Conservation (phyloP, 2,888 invertebrate genomes). For the Schrankia costaestrigalis region DNA sequence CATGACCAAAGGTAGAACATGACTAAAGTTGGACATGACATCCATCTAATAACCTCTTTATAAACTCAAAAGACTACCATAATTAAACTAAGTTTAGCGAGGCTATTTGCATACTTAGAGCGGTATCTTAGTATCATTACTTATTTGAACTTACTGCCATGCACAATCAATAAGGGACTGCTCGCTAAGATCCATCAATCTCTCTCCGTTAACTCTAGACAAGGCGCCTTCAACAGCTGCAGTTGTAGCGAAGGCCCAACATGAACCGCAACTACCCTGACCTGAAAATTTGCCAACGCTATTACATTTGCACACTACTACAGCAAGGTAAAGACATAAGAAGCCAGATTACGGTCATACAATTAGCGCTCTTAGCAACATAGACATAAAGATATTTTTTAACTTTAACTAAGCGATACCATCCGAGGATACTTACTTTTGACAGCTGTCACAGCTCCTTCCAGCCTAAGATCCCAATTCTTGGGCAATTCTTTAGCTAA, state of each 20-base stretch:
- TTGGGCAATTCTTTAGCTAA: conserved; percentile 35
- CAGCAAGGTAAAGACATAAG: too few relatives aligned
- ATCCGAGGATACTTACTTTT: conserved; percentile 46
- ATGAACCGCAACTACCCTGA: conserved; percentile 49
- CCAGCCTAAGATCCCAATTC: conserved; percentile 39
- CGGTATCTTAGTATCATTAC: too few relatives aligned
- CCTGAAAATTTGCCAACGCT: too few relatives aligned
- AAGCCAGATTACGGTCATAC: too few relatives aligned
- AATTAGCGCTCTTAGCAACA: too few relatives aligned
- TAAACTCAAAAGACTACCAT: too few relatives aligned
- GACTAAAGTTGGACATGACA: too few relatives aligned
- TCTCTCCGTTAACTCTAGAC: conserved; percentile 38
- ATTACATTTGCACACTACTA: too few relatives aligned
- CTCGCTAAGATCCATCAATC: conserved; percentile 47
- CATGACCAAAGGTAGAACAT: too few relatives aligned
- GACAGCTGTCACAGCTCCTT: conserved; percentile 40
- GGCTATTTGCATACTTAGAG: background rate
- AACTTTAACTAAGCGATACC: too few relatives aligned
- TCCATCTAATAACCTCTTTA: too few relatives aligned
- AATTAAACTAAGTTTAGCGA: background rate
- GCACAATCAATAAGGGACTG: conserved; percentile 55
- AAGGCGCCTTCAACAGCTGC: conserved; percentile 49
- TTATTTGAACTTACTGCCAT: conserved; percentile 42
- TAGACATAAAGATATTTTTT: too few relatives aligned
- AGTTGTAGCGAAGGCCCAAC: conserved; percentile 50